Conservation (phyloP, 2,113 vertebrate species). For the Vidua macroura region DNA sequence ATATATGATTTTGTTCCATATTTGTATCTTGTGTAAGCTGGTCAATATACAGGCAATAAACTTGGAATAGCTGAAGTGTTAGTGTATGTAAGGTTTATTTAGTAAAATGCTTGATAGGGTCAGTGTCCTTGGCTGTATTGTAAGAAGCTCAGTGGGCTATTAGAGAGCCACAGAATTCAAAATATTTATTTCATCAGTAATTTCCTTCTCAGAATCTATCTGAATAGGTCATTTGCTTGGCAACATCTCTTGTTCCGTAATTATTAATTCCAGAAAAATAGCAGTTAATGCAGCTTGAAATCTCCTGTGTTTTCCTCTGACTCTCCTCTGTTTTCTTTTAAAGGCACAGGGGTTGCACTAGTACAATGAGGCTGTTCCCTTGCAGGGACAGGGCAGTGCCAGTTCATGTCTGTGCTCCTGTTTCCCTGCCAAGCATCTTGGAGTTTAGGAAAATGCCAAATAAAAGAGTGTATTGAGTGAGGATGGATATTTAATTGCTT, state of each 20-base stretch:
- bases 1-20: not conserved
- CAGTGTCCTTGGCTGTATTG: not conserved
- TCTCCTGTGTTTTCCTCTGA: not conserved
- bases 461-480: not conserved
- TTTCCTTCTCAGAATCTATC: not conserved
- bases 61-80: not conserved
- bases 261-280: conserved; percentile 15
- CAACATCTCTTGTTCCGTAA: not conserved
- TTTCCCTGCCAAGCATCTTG: not conserved
- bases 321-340: not conserved
- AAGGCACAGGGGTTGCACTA: not conserved
- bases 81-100: not conserved
- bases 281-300: not conserved
- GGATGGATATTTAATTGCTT: conserved; percentile 7
- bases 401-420: not conserved
- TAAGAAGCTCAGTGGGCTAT: not conserved
- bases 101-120: not conserved
- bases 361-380: not conserved
- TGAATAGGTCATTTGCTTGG: conserved; percentile 1
- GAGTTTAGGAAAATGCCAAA: not conserved
- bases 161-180: not conserved
- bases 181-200: conserved; percentile 31
- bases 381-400: not conserved
- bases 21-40: not conserved
- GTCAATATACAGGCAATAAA: not conserved